phyloP scores from a whole-genome alignment of 2,113 vertebrate species.

The Columba janthina region DNA sequence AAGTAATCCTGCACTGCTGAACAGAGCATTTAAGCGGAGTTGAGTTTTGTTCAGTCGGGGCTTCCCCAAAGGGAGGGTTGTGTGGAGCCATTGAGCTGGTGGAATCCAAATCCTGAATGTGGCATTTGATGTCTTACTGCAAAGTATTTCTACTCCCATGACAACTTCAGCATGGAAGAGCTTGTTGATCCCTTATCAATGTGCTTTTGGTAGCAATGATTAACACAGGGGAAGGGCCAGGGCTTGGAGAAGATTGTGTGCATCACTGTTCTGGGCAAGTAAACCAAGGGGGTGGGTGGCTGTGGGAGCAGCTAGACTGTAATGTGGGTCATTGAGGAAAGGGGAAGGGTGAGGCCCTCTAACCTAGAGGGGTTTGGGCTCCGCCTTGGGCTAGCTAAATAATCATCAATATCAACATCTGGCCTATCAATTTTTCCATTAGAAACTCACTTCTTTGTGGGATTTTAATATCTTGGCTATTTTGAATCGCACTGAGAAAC shows the following conservation, averaged over 20 bases:
- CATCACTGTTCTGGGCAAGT: not conserved
- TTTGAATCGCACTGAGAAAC: not conserved
- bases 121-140: not conserved
- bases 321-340: not conserved
- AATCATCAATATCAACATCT: constrained; percentile 32
- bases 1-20: not conserved
- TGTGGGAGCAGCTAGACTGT: not conserved
- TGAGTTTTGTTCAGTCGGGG: not conserved
- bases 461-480: constrained; percentile 45
- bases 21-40: not conserved
- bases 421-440: constrained; percentile 28
- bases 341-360: not conserved
- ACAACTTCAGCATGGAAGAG: not conserved
- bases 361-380: not conserved
- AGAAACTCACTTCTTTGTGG: constrained; percentile 28
- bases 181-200: not conserved
- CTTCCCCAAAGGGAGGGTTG: not conserved
- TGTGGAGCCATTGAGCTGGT: not conserved
- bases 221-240: not conserved
- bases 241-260: not conserved
- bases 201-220: not conserved
- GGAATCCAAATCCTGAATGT: not conserved
- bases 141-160: not conserved
- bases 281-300: not conserved
- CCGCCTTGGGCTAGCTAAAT: not conserved